Evolutionary conservation across 2,888 invertebrate species (phyloP).

Genomic region (Xestia sexstrigata): DNA sequence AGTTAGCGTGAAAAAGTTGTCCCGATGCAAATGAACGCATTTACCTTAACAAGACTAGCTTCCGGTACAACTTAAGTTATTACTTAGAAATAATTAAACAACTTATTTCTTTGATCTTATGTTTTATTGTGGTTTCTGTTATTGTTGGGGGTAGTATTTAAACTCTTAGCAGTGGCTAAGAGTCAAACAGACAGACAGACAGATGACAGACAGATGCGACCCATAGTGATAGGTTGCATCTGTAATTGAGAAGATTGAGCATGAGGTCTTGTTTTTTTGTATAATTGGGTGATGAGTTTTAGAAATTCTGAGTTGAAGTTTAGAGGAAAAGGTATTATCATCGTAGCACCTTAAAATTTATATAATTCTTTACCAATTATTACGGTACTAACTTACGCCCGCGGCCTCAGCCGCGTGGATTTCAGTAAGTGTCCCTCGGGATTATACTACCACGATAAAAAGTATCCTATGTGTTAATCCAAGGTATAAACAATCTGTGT

Average conservation of each 20-base stretch:
- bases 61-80: slow-evolving; percentile 55
- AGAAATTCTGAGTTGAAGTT: not conserved
- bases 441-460: not conserved
- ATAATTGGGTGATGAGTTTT: not conserved
- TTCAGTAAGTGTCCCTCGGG: not conserved
- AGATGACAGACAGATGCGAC: no score
- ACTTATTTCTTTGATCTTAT: slow-evolving; percentile 58
- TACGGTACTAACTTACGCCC: not conserved
- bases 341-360: not conserved
- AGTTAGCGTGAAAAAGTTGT: slow-evolving; percentile 85
- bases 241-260: not conserved
- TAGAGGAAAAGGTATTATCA: not conserved
- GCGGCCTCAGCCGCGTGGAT: not conserved
- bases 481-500: no score
- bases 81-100: slow-evolving; percentile 61
- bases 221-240: not conserved
- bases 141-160: slow-evolving; percentile 18
- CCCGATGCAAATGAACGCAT: slow-evolving; percentile 81
- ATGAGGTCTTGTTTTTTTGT: not conserved
- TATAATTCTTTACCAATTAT: no score
- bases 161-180: no score
- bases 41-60: slow-evolving; percentile 55
- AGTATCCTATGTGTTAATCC: not conserved
- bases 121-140: slow-evolving; percentile 39
- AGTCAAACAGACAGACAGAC: no score